These are phyloP conservation scores for Drosophila biarmipes DNA, from an alignment of 1,140 invertebrate species.

Conservation along the genomic window DNA sequence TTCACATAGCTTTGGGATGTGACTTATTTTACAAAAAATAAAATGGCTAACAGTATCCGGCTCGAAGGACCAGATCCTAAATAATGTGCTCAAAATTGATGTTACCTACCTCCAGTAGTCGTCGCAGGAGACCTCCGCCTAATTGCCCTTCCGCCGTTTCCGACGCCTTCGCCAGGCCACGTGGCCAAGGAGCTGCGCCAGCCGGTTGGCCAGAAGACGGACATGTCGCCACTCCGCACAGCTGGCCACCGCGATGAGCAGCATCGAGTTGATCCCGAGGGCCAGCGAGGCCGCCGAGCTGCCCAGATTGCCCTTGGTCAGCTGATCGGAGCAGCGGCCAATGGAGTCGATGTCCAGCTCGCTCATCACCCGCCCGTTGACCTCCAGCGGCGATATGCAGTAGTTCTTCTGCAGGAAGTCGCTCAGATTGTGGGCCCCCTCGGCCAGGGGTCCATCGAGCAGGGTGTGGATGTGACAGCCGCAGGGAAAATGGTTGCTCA, in stretches of 20 bases:
- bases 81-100: not conserved
- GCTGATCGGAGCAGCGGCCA: slow-evolving; percentile 88
- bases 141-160: slow-evolving; percentile 64
- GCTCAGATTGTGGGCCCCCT: slow-evolving; percentile 86
- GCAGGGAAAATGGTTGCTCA: slow-evolving; percentile 92
- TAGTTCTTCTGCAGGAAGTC: slow-evolving; percentile 91
- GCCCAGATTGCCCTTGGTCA: slow-evolving; percentile 88
- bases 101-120: not conserved
- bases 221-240: slow-evolving; percentile 68
- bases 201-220: slow-evolving; percentile 34
- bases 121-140: slow-evolving; percentile 7
- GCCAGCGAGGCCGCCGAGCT: slow-evolving; percentile 83
- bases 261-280: slow-evolving; percentile 68
- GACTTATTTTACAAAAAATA: too few relatives aligned
- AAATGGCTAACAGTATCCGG: not conserved
- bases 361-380: slow-evolving; percentile 90
- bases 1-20: too few relatives aligned
- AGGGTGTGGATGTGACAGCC: slow-evolving; percentile 92
- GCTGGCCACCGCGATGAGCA: slow-evolving; percentile 74
- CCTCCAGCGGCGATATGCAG: slow-evolving; percentile 93
- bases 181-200: slow-evolving; percentile 50
- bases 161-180: slow-evolving; percentile 60
- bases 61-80: not conserved
- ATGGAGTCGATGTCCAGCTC: slow-evolving; percentile 89
- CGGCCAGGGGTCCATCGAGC: slow-evolving; percentile 89